Percentiles rank a stretch among this genome's conserved stretches.
Evolutionary conservation across 64 coral and sea anemone genomes (phyloP).

Genomic region (Pachyseris speciosa): DNA sequence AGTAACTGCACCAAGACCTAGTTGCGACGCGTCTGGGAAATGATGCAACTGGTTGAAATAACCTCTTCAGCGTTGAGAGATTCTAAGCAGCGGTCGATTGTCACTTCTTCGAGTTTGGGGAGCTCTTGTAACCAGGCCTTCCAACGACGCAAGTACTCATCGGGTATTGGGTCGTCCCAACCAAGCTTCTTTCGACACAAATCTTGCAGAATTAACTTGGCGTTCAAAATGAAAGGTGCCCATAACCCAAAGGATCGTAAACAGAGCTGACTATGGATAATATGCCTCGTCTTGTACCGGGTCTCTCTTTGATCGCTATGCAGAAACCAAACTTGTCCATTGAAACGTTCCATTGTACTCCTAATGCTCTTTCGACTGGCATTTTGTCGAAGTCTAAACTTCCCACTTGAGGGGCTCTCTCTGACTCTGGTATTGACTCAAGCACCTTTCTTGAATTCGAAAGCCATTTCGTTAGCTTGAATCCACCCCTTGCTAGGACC

Average conservation of each 20-base stretch:
- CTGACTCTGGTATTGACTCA: neutral
- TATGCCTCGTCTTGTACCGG: conserved; percentile 34
- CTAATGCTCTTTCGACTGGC: too few relatives aligned
- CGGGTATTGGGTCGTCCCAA: neutral
- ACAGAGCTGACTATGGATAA: conserved; percentile 10
- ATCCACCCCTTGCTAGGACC: neutral
- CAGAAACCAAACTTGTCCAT: conserved; percentile 38
- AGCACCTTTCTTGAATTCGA: conserved; percentile 22
- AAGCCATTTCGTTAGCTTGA: conserved; percentile 46
- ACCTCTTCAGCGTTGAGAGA: neutral
- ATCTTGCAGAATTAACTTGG: conserved; percentile 28
- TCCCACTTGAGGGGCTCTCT: neutral
- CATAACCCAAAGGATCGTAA: conserved; percentile 13
- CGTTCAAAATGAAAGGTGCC: conserved; percentile 15
- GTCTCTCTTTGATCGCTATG: conserved; percentile 21
- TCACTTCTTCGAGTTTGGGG: conserved; percentile 8
- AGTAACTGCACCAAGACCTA: conserved; percentile 13
- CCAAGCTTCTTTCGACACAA: conserved; percentile 17
- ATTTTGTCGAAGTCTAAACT: neutral
- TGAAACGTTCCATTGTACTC: conserved; percentile 2
- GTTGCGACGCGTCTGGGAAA: conserved; percentile 23
- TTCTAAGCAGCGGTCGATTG: conserved; percentile 42
- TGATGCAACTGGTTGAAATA: conserved; percentile 8
- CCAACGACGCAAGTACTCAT: neutral
- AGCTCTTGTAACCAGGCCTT: neutral